Conservation (phyloP, 2,797 vertebrate species). For the Gadopsis bispinosus region DNA sequence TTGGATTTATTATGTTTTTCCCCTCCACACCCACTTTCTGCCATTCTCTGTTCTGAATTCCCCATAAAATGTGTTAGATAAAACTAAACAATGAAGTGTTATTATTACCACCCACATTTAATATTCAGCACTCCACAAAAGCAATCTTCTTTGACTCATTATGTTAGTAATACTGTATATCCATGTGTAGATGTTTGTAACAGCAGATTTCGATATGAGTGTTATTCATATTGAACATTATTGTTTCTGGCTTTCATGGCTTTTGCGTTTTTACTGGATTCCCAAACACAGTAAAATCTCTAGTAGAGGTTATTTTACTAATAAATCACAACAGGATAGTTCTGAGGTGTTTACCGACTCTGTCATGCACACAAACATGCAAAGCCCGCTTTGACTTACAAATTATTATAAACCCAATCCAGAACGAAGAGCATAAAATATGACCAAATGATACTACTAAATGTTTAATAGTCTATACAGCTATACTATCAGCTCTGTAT, state of each 20-base stretch:
- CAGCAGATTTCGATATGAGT: constrained; percentile 60
- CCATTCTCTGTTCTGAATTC: constrained; percentile 38
- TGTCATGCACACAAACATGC: background rate
- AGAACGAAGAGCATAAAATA: background rate
- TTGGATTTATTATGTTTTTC: constrained; percentile 46
- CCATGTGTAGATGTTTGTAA: constrained; percentile 33
- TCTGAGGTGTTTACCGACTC: constrained; percentile 12
- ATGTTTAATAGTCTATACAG: background rate
- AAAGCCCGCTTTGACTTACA: background rate
- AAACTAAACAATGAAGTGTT: constrained; percentile 54
- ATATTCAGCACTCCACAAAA: constrained; percentile 62
- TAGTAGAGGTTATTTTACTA: constrained; percentile 8
- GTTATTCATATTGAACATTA: constrained; percentile 60
- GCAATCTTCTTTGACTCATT: constrained; percentile 56
- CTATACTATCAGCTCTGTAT: background rate
- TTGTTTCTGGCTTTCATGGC: constrained; percentile 42
- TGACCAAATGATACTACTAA: background rate
- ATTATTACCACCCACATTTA: constrained; percentile 60
- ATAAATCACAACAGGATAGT: constrained; percentile 12
- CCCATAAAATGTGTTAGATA: constrained; percentile 44
- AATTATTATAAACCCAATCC: background rate
- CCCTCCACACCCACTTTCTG: constrained; percentile 14
- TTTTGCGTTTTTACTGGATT: constrained; percentile 57
- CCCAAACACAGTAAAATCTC: constrained; percentile 25
- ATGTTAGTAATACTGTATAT: constrained; percentile 41